Conservation (phyloP, 1,140 invertebrate species). For the Pogonognathellus flavescens region DNA sequence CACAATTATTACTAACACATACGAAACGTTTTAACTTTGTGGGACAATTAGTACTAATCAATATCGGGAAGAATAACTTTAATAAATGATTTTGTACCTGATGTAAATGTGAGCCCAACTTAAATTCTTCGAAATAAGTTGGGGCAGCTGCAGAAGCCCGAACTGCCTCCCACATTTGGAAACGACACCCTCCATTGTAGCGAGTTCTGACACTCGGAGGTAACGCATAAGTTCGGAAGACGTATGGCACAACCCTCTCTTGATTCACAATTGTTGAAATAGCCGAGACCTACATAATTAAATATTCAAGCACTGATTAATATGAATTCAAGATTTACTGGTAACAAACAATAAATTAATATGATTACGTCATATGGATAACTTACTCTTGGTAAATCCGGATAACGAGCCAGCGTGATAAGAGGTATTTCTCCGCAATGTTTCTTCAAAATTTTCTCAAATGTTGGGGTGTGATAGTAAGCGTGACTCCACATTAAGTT, state of each 20-base stretch:
- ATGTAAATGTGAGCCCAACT: conserved; percentile 81
- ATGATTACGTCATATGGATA: not conserved
- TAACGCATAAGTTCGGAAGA: conserved; percentile 91
- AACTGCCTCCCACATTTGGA: conserved; percentile 88
- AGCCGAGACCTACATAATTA: conserved; percentile 77
- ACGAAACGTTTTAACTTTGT: too few relatives aligned
- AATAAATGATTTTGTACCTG: conserved; percentile 71
- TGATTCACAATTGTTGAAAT: conserved; percentile 88
- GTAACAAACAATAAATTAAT: too few relatives aligned
- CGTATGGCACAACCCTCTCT: conserved; percentile 82
- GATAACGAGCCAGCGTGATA: conserved; percentile 77
- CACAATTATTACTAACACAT: too few relatives aligned
- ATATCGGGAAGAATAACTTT: not conserved
- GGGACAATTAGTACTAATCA: too few relatives aligned
- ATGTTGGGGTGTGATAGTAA: conserved; percentile 90
- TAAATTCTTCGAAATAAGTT: conserved; percentile 91
- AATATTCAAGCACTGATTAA: not conserved
- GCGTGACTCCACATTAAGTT: conserved; percentile 87
- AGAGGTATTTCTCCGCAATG: conserved; percentile 79
- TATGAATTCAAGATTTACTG: too few relatives aligned
- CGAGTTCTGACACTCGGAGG: conserved; percentile 81
- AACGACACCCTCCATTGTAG: conserved; percentile 82
- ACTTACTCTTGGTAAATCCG: conserved; percentile 77
- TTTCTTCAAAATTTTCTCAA: conserved; percentile 85
- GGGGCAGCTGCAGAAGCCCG: conserved; percentile 93